Evolutionary conservation across 1,140 invertebrate genomes (phyloP).

Genomic region (Meloidogyne exigua): DNA sequence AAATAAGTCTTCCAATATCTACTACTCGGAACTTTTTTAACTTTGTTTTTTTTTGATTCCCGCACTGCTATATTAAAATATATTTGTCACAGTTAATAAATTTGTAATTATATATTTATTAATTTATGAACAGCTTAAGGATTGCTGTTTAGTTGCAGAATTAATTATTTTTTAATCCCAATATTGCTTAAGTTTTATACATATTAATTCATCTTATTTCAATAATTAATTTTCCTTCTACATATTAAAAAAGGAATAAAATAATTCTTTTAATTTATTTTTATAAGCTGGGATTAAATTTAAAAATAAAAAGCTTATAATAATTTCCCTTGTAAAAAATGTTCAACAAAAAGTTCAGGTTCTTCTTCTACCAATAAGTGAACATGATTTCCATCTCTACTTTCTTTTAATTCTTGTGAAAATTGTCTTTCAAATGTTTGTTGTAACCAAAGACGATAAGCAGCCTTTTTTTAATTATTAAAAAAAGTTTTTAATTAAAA

Average conservation of each 20-base stretch:
- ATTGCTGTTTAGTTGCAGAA: too few species aligned
- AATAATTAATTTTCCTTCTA: too few species aligned
- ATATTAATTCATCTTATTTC: too few species aligned
- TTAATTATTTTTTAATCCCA: too few species aligned
- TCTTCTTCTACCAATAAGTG: conserved; percentile 31
- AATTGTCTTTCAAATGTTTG: conserved; percentile 36
- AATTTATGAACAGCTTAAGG: too few species aligned
- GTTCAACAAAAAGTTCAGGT: background rate
- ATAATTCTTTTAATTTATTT: too few species aligned
- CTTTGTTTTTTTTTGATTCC: background rate
- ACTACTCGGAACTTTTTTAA: background rate
- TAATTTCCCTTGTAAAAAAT: background rate
- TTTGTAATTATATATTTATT: too few species aligned
- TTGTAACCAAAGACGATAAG: conserved; percentile 31
- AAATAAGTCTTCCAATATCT: background rate
- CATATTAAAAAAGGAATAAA: too few species aligned
- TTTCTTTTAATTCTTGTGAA: conserved; percentile 18
- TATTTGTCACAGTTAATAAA: background rate
- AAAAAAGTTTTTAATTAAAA: background rate
- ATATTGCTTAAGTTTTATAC: too few species aligned
- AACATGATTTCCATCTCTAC: conserved; percentile 24
- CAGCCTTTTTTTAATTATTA: background rate
- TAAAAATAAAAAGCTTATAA: background rate
- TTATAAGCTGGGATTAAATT: background rate
- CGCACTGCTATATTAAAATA: background rate